A percentile compares a stretch with the other conserved stretches of the same genome.
Evolutionary conservation across 2,888 invertebrate species (phyloP).

Genomic region (Diadegma fenestrale): DNA sequence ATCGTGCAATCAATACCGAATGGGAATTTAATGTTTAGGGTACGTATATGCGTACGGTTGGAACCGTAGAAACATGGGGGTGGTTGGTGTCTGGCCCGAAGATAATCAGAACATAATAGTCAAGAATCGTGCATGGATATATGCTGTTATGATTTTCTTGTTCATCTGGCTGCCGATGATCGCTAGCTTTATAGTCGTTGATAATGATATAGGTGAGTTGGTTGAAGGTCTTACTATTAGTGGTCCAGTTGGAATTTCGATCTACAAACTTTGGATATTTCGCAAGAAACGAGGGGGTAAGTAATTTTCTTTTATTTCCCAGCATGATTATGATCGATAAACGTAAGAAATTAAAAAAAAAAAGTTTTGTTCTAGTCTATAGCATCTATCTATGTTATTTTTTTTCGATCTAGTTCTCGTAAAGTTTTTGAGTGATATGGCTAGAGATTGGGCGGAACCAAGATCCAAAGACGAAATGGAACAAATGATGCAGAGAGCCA

Average conservation of each 20-base stretch:
- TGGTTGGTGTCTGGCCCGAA: slow-evolving; percentile 76
- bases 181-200: slow-evolving; percentile 48
- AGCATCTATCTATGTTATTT: background rate
- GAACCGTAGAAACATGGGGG: slow-evolving; percentile 71
- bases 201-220: slow-evolving; percentile 32
- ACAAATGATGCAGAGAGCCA: slow-evolving; percentile 69
- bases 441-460: slow-evolving; percentile 56
- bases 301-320: background rate
- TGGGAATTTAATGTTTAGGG: slow-evolving; percentile 5
- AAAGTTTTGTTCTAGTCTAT: too few relatives aligned
- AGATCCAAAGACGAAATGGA: slow-evolving; percentile 48
- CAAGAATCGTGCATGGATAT: slow-evolving; percentile 52
- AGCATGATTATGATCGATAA: too few relatives aligned
- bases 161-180: slow-evolving; percentile 55
- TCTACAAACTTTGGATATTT: slow-evolving; percentile 37
- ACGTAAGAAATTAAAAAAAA: too few relatives aligned
- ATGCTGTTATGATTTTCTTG: slow-evolving; percentile 18
- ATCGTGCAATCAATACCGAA: background rate
- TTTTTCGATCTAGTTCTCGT: slow-evolving; percentile 23
- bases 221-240: slow-evolving; percentile 73
- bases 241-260: slow-evolving; percentile 37
- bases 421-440: slow-evolving; percentile 52
- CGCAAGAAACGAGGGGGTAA: slow-evolving; percentile 42
- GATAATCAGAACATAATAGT: slow-evolving; percentile 54
- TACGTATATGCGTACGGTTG: slow-evolving; percentile 71